These are phyloP conservation scores for Lasioglossum baleicum DNA, from an alignment of 1,140 invertebrate species.

Conservation along the genomic window DNA sequence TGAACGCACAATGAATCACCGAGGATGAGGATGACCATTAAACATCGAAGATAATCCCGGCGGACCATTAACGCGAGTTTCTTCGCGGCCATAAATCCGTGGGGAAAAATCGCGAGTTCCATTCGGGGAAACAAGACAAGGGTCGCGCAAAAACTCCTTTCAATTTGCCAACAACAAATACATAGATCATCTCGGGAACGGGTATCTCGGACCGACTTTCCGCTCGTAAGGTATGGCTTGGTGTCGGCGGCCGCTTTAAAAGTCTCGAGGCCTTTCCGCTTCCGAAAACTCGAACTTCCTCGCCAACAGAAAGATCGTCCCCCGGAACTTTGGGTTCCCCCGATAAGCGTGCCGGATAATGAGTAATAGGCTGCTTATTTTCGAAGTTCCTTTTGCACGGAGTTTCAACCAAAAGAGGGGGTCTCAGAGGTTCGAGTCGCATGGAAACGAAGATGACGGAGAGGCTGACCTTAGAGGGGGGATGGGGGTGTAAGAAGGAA, in stretches of 20 bases:
- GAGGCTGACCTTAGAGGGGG: neutral
- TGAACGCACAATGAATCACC: no score
- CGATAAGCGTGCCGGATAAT: conserved; percentile 66
- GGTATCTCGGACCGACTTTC: conserved; percentile 4
- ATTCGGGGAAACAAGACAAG: neutral
- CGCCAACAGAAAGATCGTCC: conserved; percentile 26
- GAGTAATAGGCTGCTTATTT: conserved; percentile 74
- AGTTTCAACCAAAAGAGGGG: conserved; percentile 9
- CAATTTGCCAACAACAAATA: conserved; percentile 20
- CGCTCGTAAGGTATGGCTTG: neutral
- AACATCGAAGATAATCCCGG: no score
- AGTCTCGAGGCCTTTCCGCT: neutral
- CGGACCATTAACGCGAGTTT: neutral
- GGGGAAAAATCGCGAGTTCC: neutral
- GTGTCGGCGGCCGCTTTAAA: neutral
- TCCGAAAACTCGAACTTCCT: conserved; percentile 24
- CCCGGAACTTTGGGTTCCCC: conserved; percentile 28
- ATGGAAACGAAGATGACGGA: neutral
- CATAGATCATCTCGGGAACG: neutral
- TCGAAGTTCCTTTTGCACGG: conserved; percentile 62
- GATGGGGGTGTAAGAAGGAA: conserved; percentile 16
- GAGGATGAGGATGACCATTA: no score
- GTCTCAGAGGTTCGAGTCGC: neutral
- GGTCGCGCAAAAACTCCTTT: conserved; percentile 2
- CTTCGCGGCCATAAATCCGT: neutral